Conservation (phyloP, 1,140 invertebrate genomes). For the Ectropis grisescens region DNA sequence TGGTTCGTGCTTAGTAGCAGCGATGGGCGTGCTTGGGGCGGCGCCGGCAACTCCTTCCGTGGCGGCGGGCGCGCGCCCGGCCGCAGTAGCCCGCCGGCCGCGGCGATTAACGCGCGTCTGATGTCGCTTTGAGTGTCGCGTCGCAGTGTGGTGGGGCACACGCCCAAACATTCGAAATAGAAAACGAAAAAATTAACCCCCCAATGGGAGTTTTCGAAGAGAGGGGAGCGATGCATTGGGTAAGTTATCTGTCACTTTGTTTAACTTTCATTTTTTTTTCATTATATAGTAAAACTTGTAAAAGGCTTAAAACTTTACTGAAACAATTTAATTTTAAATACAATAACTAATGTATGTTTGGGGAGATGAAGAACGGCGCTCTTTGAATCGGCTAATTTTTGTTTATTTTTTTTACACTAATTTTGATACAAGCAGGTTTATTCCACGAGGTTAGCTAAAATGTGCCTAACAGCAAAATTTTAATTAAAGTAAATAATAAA, state of each 20-base stretch:
- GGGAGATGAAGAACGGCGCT: no score
- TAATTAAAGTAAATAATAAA: no score
- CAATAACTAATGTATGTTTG: no score
- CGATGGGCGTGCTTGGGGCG: conserved; percentile 36
- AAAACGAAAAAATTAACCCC: conserved; percentile 65
- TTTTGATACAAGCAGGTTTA: no score
- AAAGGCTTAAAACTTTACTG: no score
- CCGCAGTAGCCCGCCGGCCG: conserved; percentile 32
- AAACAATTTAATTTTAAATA: no score
- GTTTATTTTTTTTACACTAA: no score
- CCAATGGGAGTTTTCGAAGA: conserved; percentile 68
- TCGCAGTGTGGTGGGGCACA: conserved; percentile 53
- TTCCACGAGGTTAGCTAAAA: no score
- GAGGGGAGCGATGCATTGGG: conserved; percentile 66
- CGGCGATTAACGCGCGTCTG: conserved; percentile 24
- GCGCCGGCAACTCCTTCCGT: conserved; percentile 23
- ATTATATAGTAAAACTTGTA: no score
- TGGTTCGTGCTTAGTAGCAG: conserved; percentile 5
- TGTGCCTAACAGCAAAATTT: no score
- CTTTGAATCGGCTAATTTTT: no score
- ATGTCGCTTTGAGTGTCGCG: no score
- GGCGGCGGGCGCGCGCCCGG: conserved; percentile 4
- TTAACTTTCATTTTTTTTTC: conserved; percentile 1
- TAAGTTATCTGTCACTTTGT: conserved; percentile 23
- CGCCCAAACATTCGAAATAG: conserved; percentile 61